Evolutionary conservation across 1,140 invertebrate genomes (phyloP), one percentile per base, ranked within the genome.

Genomic region (Atta texana): DNA sequence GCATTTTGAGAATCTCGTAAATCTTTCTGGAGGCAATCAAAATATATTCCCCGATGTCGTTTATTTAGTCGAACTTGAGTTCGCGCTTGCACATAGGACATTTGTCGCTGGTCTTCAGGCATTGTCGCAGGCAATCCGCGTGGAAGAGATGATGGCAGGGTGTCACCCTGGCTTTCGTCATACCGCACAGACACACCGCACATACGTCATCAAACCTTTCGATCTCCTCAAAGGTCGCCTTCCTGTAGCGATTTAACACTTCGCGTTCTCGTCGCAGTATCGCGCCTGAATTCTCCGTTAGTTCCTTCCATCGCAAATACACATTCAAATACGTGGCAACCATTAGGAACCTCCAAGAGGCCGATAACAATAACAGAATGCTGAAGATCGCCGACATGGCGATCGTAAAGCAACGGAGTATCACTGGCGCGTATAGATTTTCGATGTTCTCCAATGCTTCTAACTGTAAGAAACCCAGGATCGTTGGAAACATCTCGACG

Each of bases 111-210:
- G 96, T 95, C 88, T 97, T 97, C 1, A 98, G 93, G 92, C 97
- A 97, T 81, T 96, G 95, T 86, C 97, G 93, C 24, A 98, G 94
- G 92, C 97, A 98, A 91, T 97, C 97, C 0, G 97, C 97, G 91
- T 98, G 97, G 93, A 98, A 98, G 90, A 97, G 96, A 92, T 98
- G 97, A 64, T 97, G 97, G 91, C 97, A 98, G 1, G 97, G 97
- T 1, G 97, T 98, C 1, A 97, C 96, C 18, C 97, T 94, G 0
- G 97, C 97, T 18, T 95, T 96, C 66, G 94, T 95, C 97, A 97
- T 97, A 1, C 94, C 91, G 84, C 96, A 96, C 12, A 98, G 94
- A 91, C 97, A 98, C 18, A 98, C 97, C 1, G 97, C 96, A 93
- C 97, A 98, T 3, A 97, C 97, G 90, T 98, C 97, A 87, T 98